Evolutionary conservation across 1,140 invertebrate genomes (phyloP).

Genomic region (Liolophura sinensis): DNA sequence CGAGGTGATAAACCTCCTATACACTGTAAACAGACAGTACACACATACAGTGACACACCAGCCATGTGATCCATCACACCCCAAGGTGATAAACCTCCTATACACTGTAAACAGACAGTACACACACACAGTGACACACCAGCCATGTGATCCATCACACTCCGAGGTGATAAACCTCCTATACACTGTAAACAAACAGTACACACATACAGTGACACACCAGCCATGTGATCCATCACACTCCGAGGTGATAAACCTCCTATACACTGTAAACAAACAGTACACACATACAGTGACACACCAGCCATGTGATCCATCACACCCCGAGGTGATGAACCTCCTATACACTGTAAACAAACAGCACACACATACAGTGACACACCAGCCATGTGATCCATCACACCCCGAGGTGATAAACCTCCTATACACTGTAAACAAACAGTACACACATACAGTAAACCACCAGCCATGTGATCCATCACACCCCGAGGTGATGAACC

Average conservation of each 20-base stretch:
- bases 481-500: too few relatives aligned
- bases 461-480: not conserved
- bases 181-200: constrained; percentile 59
- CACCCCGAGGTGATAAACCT: constrained; percentile 68
- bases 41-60: too few relatives aligned
- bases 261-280: too few relatives aligned
- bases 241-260: too few relatives aligned
- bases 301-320: not conserved
- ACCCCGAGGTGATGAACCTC: too few relatives aligned
- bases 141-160: constrained; percentile 73
- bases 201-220: constrained; percentile 4
- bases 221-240: not conserved
- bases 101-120: too few relatives aligned
- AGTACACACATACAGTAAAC: constrained; percentile 9
- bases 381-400: constrained; percentile 76
- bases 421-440: constrained; percentile 61
- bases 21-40: constrained; percentile 63
- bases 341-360: too few relatives aligned
- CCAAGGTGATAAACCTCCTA: too few relatives aligned
- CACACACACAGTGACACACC: constrained; percentile 68
- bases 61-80: not conserved
- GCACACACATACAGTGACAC: constrained; percentile 63
- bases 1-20: constrained; percentile 70
- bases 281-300: too few relatives aligned
- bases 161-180: constrained; percentile 68